Evolutionary conservation across 2,888 invertebrate genomes (phyloP).

Genomic region (Callyntrura sp.): DNA sequence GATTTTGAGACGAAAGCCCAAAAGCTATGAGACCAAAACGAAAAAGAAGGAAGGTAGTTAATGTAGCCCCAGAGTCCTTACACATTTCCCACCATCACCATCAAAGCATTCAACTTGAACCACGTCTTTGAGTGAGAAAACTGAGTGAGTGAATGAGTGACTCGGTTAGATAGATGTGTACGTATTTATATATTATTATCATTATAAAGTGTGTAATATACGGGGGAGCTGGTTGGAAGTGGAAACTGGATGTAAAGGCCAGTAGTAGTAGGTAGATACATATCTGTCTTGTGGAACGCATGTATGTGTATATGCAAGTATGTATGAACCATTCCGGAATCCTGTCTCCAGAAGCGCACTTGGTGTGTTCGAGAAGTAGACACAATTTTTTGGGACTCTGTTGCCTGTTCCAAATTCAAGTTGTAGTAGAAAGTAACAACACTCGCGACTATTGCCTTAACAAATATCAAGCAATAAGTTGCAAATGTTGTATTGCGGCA

Average conservation of each 20-base stretch:
- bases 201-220: slow-evolving; percentile 21
- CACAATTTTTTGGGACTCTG: slow-evolving; percentile 28
- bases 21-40: slow-evolving; percentile 75
- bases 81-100: slow-evolving; percentile 79
- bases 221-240: not conserved
- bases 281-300: not conserved
- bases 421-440: slow-evolving; percentile 37
- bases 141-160: slow-evolving; percentile 71
- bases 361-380: slow-evolving; percentile 11
- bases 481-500: slow-evolving; percentile 79
- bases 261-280: slow-evolving; percentile 2
- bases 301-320: not conserved
- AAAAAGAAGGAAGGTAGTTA: slow-evolving; percentile 78
- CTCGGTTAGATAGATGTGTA: slow-evolving; percentile 67
- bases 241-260: not conserved
- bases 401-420: not conserved
- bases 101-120: slow-evolving; percentile 78
- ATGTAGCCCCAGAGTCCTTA: slow-evolving; percentile 78
- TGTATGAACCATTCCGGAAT: slow-evolving; percentile 19
- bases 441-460: slow-evolving; percentile 52
- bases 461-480: slow-evolving; percentile 76
- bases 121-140: slow-evolving; percentile 60
- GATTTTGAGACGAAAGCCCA: slow-evolving; percentile 73
- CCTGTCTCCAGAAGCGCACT: slow-evolving; percentile 26
- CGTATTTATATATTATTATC: slow-evolving; percentile 19